Percentiles rank a stretch among this genome's conserved stretches.
Evolutionary conservation across 2,797 vertebrate genomes (phyloP).

Genomic region (Psittacula echo): DNA sequence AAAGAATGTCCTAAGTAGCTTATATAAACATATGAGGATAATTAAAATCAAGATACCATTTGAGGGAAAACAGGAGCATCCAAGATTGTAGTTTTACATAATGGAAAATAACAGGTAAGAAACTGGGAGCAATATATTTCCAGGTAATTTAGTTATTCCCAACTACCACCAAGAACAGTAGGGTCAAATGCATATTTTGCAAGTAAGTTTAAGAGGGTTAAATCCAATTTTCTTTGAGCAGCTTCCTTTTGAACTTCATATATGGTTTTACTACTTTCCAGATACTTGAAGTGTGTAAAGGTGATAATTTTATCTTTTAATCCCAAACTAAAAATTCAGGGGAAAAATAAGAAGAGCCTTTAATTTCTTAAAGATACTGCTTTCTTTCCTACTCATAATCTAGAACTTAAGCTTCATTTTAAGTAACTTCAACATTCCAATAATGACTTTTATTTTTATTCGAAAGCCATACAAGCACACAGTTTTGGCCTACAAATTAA

Average conservation of each 20-base stretch:
- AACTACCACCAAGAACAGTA: background rate
- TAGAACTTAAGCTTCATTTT: background rate
- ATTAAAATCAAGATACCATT: background rate
- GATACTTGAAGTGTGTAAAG: background rate
- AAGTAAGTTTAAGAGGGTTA: background rate
- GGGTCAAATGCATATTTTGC: background rate
- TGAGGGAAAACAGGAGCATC: background rate
- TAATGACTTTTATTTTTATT: background rate
- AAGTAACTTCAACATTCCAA: background rate
- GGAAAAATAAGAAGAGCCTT: background rate
- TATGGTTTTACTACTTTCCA: background rate
- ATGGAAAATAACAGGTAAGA: background rate
- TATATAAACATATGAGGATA: background rate
- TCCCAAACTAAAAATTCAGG: background rate
- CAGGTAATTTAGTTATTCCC: background rate
- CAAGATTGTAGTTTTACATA: background rate
- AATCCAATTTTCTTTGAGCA: background rate
- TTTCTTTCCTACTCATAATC: background rate
- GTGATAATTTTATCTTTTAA: background rate
- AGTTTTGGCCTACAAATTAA: background rate
- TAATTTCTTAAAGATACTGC: background rate
- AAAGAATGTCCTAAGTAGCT: background rate
- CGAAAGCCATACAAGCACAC: background rate
- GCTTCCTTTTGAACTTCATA: background rate
- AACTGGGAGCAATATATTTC: background rate